A percentile compares a stretch with the other conserved stretches of the same genome.
These are phyloP conservation scores for Clarias batrachus DNA, from an alignment of 2,113 vertebrate genomes.

Conservation along the genomic window DNA sequence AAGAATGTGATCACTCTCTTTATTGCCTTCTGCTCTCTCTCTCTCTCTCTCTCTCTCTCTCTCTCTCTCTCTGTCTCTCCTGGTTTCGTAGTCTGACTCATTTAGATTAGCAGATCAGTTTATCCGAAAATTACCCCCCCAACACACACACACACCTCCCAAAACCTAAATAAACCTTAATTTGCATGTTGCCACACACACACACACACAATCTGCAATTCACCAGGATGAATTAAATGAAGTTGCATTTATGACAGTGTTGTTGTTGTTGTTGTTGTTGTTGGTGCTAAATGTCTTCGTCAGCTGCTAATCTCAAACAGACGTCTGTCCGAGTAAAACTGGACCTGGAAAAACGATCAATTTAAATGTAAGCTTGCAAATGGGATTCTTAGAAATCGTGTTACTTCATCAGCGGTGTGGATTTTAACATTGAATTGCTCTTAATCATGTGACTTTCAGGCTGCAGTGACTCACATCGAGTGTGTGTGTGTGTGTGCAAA, in stretches of 20 bases:
- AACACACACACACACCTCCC: too few relatives aligned
- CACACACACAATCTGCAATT: not conserved
- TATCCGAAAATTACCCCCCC: not conserved
- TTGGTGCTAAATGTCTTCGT: not conserved
- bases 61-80: constrained; percentile 9
- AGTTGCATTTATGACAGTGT: not conserved
- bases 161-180: not conserved
- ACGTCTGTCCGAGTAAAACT: not conserved
- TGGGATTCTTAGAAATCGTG: not conserved
- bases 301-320: not conserved
- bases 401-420: not conserved
- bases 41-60: constrained; percentile 25
- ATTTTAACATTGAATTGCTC: not conserved
- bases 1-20: constrained; percentile 74
- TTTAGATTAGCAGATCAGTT: not conserved
- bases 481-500: too few relatives aligned
- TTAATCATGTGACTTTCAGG: not conserved
- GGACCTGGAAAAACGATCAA: not conserved
- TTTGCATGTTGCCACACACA: not conserved
- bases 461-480: too few relatives aligned
- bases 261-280: not conserved
- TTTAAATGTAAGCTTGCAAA: not conserved
- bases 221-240: not conserved
- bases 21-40: constrained; percentile 68
- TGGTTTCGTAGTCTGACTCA: not conserved